Conservation (phyloP, 2,888 invertebrate species). For the Dorcus parallelipipedus region DNA sequence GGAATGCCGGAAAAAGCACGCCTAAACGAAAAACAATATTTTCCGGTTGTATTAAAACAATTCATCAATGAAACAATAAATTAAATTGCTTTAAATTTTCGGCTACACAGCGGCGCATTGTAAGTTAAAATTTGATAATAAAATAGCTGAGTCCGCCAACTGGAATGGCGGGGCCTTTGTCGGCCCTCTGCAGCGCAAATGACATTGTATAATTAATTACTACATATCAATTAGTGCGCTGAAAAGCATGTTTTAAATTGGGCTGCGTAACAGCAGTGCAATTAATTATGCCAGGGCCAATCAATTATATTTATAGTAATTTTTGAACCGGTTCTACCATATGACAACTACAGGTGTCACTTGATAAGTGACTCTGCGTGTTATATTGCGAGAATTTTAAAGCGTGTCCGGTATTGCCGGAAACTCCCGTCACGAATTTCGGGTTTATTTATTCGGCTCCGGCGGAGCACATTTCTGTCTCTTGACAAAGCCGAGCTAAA, state of each 20-base stretch:
- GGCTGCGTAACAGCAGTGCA: slow-evolving; percentile 33
- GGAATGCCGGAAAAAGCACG: neutral
- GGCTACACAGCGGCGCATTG: slow-evolving; percentile 20
- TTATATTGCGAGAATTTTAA: neutral
- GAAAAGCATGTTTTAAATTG: slow-evolving; percentile 43
- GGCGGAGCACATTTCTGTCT: no score
- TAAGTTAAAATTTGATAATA: slow-evolving; percentile 41
- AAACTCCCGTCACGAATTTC: no score
- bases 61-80: slow-evolving; percentile 29
- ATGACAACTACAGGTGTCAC: slow-evolving; percentile 39
- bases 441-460: no score
- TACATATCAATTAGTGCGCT: slow-evolving; percentile 44
- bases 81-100: slow-evolving; percentile 22
- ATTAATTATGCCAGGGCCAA: slow-evolving; percentile 43
- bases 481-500: no score
- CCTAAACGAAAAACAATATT: slow-evolving; percentile 14
- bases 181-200: slow-evolving; percentile 35
- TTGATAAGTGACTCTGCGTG: slow-evolving; percentile 30
- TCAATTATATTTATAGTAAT: slow-evolving; percentile 44
- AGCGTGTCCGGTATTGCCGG: neutral
- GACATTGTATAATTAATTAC: slow-evolving; percentile 45
- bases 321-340: slow-evolving; percentile 31
- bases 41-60: slow-evolving; percentile 25
- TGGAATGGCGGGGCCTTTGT: slow-evolving; percentile 37
- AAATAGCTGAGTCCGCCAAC: slow-evolving; percentile 40